phyloP scores from a whole-genome alignment of 2,888 invertebrate species.

The Acleris laterana region DNA sequence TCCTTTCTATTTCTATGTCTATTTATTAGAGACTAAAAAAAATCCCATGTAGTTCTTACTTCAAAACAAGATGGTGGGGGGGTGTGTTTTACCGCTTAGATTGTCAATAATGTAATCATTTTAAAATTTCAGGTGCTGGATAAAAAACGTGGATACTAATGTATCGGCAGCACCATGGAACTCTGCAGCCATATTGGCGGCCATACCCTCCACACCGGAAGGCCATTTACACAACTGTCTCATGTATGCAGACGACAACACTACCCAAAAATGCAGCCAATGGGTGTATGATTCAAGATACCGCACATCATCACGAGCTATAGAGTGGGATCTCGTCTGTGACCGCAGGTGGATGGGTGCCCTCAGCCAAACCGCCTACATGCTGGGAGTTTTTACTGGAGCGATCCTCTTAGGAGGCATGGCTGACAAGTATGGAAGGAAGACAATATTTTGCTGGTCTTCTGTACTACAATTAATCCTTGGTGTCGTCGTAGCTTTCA shows the following conservation, averaged over 20 bases:
- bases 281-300: constrained; percentile 91
- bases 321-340: constrained; percentile 94
- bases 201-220: constrained; percentile 82
- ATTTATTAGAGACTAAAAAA: too few species aligned
- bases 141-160: constrained; percentile 86
- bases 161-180: constrained; percentile 82
- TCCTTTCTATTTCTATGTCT: too few species aligned
- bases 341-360: constrained; percentile 92
- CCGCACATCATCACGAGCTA: constrained; percentile 88
- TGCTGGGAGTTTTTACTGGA: constrained; percentile 94
- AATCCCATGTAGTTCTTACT: neutral
- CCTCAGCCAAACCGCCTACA: constrained; percentile 90
- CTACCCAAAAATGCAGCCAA: constrained; percentile 63
- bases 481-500: constrained; percentile 90
- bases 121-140: constrained; percentile 82
- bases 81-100: neutral
- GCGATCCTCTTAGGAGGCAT: constrained; percentile 91
- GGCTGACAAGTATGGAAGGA: constrained; percentile 93
- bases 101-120: constrained; percentile 16
- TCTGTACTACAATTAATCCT: constrained; percentile 89
- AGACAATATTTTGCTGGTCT: constrained; percentile 92
- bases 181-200: constrained; percentile 76
- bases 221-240: constrained; percentile 86
- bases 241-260: constrained; percentile 73
- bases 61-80: neutral